Evolutionary conservation across 2,113 vertebrate species (phyloP).

Genomic region (Pseudopipra pipra): DNA sequence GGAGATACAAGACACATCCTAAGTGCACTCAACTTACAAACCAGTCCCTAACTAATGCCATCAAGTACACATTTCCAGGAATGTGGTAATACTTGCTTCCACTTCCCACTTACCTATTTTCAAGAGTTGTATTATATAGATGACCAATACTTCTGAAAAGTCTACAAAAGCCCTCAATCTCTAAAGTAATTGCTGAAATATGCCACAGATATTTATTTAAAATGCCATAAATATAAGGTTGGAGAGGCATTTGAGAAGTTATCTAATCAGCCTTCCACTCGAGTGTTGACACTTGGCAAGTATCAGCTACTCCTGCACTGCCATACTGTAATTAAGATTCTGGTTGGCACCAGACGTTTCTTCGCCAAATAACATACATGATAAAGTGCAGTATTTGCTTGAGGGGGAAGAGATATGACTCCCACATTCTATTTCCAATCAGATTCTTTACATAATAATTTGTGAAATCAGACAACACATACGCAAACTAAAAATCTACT

Average conservation of each 20-base stretch:
- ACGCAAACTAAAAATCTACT: background rate
- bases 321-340: background rate
- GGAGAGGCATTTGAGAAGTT: background rate
- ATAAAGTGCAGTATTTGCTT: background rate
- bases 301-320: background rate
- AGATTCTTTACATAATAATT: background rate
- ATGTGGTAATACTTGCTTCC: background rate
- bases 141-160: background rate
- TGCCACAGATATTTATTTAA: background rate
- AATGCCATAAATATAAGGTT: background rate
- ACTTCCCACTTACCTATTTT: background rate
- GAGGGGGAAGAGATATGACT: rapidly evolving
- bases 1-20: background rate
- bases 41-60: background rate
- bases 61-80: background rate
- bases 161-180: background rate
- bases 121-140: background rate
- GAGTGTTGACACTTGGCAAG: background rate
- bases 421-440: background rate
- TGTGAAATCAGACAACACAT: background rate
- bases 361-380: background rate
- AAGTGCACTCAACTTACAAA: background rate
- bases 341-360: background rate
- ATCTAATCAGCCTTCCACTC: background rate
- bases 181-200: background rate